Evolutionary conservation across 2,888 invertebrate species (phyloP).

Genomic region (Cyrtodaria siliqua): DNA sequence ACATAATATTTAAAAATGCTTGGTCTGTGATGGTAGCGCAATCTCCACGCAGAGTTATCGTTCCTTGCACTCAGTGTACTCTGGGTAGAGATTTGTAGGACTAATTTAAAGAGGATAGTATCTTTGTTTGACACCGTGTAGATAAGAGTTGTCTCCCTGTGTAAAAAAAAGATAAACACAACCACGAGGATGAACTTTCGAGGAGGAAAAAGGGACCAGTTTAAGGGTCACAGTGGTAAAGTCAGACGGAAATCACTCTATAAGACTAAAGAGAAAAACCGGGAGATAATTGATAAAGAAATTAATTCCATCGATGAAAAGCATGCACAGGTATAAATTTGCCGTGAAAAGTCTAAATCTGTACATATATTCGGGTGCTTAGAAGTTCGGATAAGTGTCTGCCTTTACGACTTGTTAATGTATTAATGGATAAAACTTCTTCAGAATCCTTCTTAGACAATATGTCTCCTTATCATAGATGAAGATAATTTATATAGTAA

Average conservation of each 20-base stretch:
- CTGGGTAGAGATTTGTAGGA: too few relatives aligned
- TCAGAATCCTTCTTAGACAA: too few relatives aligned
- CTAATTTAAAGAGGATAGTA: too few relatives aligned
- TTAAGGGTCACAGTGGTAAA: background rate
- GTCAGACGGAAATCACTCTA: background rate
- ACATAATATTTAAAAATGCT: too few relatives aligned
- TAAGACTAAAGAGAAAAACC: background rate
- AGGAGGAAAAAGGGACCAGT: background rate
- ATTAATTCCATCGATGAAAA: background rate
- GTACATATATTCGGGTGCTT: background rate
- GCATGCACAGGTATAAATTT: background rate
- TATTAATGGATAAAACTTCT: too few relatives aligned
- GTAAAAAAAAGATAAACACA: too few relatives aligned
- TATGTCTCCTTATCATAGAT: too few relatives aligned
- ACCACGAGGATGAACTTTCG: constrained; percentile 5
- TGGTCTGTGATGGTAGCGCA: too few relatives aligned
- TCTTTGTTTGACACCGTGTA: background rate
- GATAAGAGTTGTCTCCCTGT: background rate
- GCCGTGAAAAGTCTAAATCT: background rate
- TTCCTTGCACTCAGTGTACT: too few relatives aligned
- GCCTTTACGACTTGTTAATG: constrained; percentile 75
- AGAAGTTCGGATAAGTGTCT: constrained; percentile 36
- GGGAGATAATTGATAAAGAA: background rate
- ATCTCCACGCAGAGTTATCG: too few relatives aligned
- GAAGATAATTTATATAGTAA: too few relatives aligned